Percentiles rank a stretch among this genome's conserved stretches.
These are phyloP conservation scores for Sesamia inferens DNA, from an alignment of 2,888 invertebrate genomes.

Conservation along the genomic window DNA sequence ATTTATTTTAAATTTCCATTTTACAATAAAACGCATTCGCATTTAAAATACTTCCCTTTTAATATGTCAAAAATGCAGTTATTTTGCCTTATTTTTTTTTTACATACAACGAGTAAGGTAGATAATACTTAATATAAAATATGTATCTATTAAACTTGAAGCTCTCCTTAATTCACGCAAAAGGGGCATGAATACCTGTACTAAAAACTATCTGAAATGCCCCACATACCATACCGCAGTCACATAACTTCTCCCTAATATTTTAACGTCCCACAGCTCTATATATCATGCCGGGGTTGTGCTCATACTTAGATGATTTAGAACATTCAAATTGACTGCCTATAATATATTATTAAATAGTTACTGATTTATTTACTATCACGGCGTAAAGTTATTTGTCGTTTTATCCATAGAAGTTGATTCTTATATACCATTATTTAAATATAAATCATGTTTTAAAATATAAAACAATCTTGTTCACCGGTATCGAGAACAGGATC, in stretches of 20 bases:
- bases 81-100: background rate
- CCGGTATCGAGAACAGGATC: too few relatives aligned
- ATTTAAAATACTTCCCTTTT: too few relatives aligned
- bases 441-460: too few relatives aligned
- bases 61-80: too few relatives aligned
- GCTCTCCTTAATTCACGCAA: background rate
- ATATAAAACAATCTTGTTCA: too few relatives aligned
- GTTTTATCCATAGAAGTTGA: background rate
- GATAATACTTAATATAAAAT: too few relatives aligned
- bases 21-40: too few relatives aligned
- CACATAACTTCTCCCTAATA: conserved; percentile 35
- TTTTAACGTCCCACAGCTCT: conserved; percentile 53
- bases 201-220: conserved; percentile 25
- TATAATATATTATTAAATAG: conserved; percentile 45
- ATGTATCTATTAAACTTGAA: too few relatives aligned
- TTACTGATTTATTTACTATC: conserved; percentile 8
- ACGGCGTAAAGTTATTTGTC: background rate
- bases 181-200: conserved; percentile 12
- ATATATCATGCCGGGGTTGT: conserved; percentile 60
- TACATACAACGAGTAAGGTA: too few relatives aligned
- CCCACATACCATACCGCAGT: conserved; percentile 6
- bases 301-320: conserved; percentile 54
- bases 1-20: background rate
- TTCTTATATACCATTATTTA: too few relatives aligned
- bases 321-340: conserved; percentile 60